Conservation (phyloP, 2,888 invertebrate genomes). For the Syritta pipiens region DNA sequence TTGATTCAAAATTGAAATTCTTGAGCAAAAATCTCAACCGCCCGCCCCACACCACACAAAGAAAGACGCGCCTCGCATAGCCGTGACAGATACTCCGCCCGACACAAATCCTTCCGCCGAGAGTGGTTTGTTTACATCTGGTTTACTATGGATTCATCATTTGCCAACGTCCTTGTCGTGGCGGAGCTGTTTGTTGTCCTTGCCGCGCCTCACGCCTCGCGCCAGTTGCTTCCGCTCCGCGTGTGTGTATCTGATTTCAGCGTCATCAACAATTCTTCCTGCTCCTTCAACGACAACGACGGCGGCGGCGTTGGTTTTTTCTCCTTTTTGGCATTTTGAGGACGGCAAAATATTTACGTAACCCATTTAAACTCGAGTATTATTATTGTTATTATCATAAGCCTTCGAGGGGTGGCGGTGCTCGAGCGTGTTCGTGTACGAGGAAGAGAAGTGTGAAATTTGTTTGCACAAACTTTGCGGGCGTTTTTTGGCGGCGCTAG, state of each 20-base stretch:
- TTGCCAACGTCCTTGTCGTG: background rate
- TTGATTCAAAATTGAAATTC: constrained; percentile 19
- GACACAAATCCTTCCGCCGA: constrained; percentile 26
- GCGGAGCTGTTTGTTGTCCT: background rate
- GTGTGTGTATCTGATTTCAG: constrained; percentile 30
- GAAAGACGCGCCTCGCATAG: background rate
- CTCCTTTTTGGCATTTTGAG: background rate
- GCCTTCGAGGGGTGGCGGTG: background rate
- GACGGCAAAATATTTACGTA: constrained; percentile 53
- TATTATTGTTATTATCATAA: constrained; percentile 45
- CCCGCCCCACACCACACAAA: background rate
- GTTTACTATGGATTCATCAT: constrained; percentile 20
- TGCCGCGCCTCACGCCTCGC: background rate
- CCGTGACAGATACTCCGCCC: constrained; percentile 2
- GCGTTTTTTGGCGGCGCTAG: background rate
- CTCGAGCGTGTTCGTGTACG: background rate
- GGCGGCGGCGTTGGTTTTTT: background rate
- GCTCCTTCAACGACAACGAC: constrained; percentile 9
- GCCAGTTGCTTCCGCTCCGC: constrained; percentile 20
- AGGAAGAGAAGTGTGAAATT: constrained; percentile 18
- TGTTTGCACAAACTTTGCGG: constrained; percentile 27
- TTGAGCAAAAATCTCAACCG: background rate
- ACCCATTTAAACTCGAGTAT: constrained; percentile 59
- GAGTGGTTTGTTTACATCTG: constrained; percentile 40
- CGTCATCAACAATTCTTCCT: constrained; percentile 4